Conservation (phyloP, 2,888 invertebrate species). For the Macrosiphum euphorbiae region DNA sequence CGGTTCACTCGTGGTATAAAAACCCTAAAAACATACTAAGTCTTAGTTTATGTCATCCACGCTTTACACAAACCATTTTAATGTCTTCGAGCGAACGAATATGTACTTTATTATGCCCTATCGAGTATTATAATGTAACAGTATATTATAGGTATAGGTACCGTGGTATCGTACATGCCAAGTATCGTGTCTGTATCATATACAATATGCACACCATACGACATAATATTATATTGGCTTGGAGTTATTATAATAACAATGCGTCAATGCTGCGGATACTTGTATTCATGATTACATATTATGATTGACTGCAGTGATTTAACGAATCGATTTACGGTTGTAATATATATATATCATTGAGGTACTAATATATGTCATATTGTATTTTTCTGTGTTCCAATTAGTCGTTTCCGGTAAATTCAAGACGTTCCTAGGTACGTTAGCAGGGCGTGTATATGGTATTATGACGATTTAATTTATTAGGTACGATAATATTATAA, state of each 20-base stretch:
- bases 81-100: neutral
- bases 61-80: too few relatives aligned
- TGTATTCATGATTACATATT: neutral
- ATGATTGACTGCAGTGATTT: neutral
- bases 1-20: too few relatives aligned
- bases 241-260: neutral
- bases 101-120: neutral
- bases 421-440: neutral
- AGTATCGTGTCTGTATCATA: neutral
- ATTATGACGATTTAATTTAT: neutral
- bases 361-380: neutral
- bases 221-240: neutral
- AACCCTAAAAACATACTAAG: too few relatives aligned
- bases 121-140: neutral
- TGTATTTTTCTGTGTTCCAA: constrained; percentile 1
- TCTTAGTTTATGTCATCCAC: too few relatives aligned
- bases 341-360: neutral
- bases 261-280: neutral
- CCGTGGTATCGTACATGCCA: neutral
- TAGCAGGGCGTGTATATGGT: neutral
- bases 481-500: neutral
- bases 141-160: neutral
- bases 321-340: neutral
- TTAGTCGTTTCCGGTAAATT: neutral
- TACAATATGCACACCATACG: neutral